Evolutionary conservation across 2,888 invertebrate species (phyloP).

Genomic region (Eudemis profundana): DNA sequence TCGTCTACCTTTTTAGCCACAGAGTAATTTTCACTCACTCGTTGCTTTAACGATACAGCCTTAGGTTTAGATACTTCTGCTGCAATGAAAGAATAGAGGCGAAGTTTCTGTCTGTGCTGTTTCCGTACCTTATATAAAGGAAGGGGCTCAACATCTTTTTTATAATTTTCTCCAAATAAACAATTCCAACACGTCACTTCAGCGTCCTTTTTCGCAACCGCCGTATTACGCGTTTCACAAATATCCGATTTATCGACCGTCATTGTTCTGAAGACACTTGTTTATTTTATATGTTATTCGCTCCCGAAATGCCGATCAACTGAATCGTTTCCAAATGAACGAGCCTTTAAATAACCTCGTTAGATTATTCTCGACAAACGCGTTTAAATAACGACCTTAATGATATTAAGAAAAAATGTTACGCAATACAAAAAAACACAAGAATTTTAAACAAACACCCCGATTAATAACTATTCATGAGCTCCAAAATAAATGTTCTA

Average conservation of each 20-base stretch:
- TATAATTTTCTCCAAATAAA: constrained; percentile 59
- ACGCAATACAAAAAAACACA: constrained; percentile 35
- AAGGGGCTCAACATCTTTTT: constrained; percentile 56
- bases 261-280: constrained; percentile 22
- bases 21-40: constrained; percentile 68
- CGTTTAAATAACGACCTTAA: constrained; percentile 67
- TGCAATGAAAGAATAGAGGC: constrained; percentile 70
- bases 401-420: constrained; percentile 36
- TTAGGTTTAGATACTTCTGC: constrained; percentile 71
- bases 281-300: constrained; percentile 20
- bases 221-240: constrained; percentile 48
- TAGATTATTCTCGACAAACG: constrained; percentile 45
- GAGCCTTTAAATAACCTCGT: constrained; percentile 64
- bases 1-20: constrained; percentile 69
- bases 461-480: constrained; percentile 57
- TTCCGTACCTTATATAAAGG: constrained; percentile 65
- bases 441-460: constrained; percentile 10
- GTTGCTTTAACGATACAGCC: constrained; percentile 71
- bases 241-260: constrained; percentile 11
- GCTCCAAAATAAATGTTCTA: constrained; percentile 53
- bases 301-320: constrained; percentile 16
- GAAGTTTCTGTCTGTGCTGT: constrained; percentile 67
- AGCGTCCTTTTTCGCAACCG: constrained; percentile 49
- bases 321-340: constrained; percentile 26
- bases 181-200: constrained; percentile 77